These are phyloP conservation scores for Falco columbarius DNA, from an alignment of 2,797 vertebrate species.

Conservation along the genomic window DNA sequence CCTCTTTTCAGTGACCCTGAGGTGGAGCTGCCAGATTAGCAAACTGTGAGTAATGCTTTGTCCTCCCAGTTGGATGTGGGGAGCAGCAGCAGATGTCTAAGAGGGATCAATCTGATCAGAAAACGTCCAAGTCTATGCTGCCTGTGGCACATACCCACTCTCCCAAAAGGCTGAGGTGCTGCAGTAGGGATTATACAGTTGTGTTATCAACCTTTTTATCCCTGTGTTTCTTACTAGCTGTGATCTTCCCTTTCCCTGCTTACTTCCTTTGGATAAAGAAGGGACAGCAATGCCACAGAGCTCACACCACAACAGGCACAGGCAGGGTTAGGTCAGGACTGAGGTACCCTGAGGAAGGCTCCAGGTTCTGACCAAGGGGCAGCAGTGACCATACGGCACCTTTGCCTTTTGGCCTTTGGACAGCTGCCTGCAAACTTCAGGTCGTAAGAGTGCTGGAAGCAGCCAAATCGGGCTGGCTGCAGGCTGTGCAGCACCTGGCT, in stretches of 20 bases:
- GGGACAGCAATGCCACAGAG: neutral
- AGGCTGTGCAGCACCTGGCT: neutral
- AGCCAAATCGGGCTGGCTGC: neutral
- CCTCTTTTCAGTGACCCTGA: neutral
- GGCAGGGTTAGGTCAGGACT: neutral
- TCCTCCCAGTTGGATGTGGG: neutral
- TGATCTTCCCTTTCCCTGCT: neutral
- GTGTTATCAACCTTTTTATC: fast-evolving
- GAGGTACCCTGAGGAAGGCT: neutral
- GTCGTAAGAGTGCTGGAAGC: neutral
- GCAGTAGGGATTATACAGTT: no score
- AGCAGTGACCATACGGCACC: neutral
- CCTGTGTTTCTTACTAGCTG: neutral
- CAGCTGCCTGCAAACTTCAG: neutral
- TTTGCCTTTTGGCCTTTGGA: neutral
- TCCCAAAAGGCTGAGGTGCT: neutral
- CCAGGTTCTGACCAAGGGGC: neutral
- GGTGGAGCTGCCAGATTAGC: fast-evolving
- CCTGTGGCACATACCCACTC: fast-evolving
- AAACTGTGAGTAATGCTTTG: neutral
- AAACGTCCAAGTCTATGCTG: neutral
- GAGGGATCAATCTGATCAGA: neutral
- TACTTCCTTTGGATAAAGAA: neutral
- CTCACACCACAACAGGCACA: neutral
- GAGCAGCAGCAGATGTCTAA: neutral